A percentile compares a stretch with the other conserved stretches of the same genome.
Evolutionary conservation across 2,113 vertebrate genomes (phyloP).

Genomic region (Oryzias woworae): DNA sequence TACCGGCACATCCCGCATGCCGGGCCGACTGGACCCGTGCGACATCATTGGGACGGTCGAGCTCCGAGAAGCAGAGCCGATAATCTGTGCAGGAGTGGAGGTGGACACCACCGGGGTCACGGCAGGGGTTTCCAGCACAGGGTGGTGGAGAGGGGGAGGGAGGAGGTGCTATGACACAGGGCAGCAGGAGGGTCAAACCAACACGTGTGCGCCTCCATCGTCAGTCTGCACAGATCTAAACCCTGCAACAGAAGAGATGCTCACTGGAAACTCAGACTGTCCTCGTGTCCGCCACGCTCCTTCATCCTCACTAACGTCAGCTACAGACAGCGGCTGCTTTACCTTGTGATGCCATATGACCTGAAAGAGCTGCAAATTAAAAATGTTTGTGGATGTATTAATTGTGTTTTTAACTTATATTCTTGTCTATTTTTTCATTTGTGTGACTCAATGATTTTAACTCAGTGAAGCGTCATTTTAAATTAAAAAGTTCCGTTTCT

Average conservation of each 20-base stretch:
- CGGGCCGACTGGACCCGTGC: neutral
- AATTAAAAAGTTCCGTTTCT: neutral
- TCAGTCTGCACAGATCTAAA: slow-evolving; percentile 31
- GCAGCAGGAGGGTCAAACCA: slow-evolving; percentile 45
- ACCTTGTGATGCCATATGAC: slow-evolving; percentile 40
- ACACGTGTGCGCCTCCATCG: slow-evolving; percentile 40
- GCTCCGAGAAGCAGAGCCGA: slow-evolving; percentile 25
- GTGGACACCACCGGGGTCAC: slow-evolving; percentile 39
- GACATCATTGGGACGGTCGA: slow-evolving; percentile 58
- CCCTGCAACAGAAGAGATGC: slow-evolving; percentile 19
- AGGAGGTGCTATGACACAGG: slow-evolving; percentile 76
- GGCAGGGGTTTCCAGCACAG: slow-evolving; percentile 56
- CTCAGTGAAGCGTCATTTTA: neutral
- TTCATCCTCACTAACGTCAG: slow-evolving; percentile 16
- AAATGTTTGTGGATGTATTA: slow-evolving; percentile 26
- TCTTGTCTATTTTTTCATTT: neutral
- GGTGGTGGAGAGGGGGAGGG: slow-evolving; percentile 55
- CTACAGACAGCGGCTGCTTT: slow-evolving; percentile 32
- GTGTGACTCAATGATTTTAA: neutral
- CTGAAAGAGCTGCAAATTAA: slow-evolving; percentile 47
- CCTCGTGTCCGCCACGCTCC: slow-evolving; percentile 10
- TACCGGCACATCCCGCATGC: slow-evolving; percentile 9
- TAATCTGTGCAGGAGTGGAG: slow-evolving; percentile 12
- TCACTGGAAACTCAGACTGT: neutral
- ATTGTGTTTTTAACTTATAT: neutral